Base-by-base conservation (phyloP, 1,140 invertebrate species). In the Heliconius melpomene region DNA sequence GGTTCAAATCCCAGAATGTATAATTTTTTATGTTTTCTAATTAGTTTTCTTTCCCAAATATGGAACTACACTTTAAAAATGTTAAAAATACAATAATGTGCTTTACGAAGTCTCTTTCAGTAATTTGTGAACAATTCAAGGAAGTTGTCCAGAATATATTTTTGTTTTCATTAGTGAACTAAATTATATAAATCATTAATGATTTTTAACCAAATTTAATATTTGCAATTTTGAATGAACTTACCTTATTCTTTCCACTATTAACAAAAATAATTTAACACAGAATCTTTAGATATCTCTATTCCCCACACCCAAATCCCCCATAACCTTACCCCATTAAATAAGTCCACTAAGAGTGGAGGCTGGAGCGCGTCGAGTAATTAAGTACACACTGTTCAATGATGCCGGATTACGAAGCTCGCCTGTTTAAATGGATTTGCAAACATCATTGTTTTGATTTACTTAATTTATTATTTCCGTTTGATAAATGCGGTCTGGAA, bases 391-490 rank as follows among this genome's bases (percentile, higher is more conserved):
- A 29, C 26, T 18, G 60, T 29, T 66, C 60, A 66, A 66, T 66
- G 60, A 66, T 16, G 26, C 60, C 13, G 60, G 60, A 66, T 66
- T 66, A 29, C 26, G 60, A 1, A 29, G 7, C 18, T 5, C 0
- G 60, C 29, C 60, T 66, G 60, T 66, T 66, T 66, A 66, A 66
- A 66, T 66, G 60, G 60, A 66, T 66, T 66, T 66, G 60, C 26
- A 66, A 66, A 66, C 60, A 66, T 66, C 60, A 66, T 66, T 66
- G 60, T 66, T 66, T 66, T 66, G 60, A 66, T 66, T 66, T 66
- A 66, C 60, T 66, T 66, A 66, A 66, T 66, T 66, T 66, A 66
- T 66, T 66, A 66, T 66, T 66, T 66, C 26, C 60, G 26, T 66
- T 66, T 66, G 60, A 66, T 66, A 66, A 66, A 66, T 66, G 60